These are phyloP conservation scores for Callipepla squamata DNA, from an alignment of 2,113 vertebrate genomes.

Conservation along the genomic window DNA sequence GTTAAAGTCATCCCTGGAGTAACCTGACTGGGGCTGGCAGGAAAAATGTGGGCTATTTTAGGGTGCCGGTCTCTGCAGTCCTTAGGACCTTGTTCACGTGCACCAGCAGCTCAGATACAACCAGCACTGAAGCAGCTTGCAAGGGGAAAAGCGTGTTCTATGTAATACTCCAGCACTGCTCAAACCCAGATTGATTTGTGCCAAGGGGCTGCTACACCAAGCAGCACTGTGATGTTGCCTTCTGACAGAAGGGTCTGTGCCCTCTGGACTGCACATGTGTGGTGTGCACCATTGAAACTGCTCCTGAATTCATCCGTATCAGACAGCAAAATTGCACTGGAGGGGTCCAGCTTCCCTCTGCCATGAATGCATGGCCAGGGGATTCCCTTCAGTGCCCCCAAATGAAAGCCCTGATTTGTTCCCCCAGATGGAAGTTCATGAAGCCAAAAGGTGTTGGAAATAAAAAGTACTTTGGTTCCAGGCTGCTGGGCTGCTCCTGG, in stretches of 20 bases:
- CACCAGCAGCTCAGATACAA: background rate
- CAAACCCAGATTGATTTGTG: background rate
- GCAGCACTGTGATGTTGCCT: background rate
- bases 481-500: background rate
- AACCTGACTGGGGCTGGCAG: background rate
- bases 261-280: too few species aligned
- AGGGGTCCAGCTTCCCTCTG: background rate
- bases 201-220: background rate
- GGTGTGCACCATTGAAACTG: background rate
- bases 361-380: too few species aligned
- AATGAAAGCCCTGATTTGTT: background rate
- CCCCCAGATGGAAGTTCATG: background rate
- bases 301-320: background rate
- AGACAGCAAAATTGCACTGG: background rate
- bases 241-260: background rate
- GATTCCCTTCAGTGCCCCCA: too few species aligned
- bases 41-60: background rate
- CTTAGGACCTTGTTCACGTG: background rate
- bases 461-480: background rate
- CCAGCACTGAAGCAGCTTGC: background rate
- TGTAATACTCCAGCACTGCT: background rate
- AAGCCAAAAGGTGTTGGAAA: background rate
- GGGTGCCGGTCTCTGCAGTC: background rate
- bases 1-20: background rate
- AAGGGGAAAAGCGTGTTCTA: background rate